Base-by-base conservation (phyloP, 2,113 vertebrate genomes). In the Falcunculus frontatus region DNA sequence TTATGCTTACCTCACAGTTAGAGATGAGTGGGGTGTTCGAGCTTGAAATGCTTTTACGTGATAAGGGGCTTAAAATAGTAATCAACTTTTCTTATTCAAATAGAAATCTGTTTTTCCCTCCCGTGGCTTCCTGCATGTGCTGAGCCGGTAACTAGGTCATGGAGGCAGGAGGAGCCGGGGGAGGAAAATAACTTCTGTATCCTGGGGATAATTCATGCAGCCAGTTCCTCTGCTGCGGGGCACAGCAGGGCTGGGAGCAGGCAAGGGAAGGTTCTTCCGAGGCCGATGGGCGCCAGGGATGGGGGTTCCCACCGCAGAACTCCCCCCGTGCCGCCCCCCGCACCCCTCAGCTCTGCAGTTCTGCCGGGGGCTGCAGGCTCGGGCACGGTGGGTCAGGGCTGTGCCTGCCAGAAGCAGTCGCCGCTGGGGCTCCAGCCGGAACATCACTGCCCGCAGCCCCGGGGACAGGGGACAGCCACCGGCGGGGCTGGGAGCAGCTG, bases 21-120 rank as follows among this genome's bases (percentile, higher is more conserved):
- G 4, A 27, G 50, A 73, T 11, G 67, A 90, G 81, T 6, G 47
- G 35, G 41, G 64, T 33, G 47, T 44, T 77, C 57, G 60, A 83
- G 87, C 65, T 11, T 16, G 55, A 90, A 88, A 95, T 14, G 72
- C 72, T 94, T 53, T 76, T 57, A 60, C 52, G 22, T 39, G 52
- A 78, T 84, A 87, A 93, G 55, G 67, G 62, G 73, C 87, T 96
- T 94, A 90, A 95, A 97, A 96, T 56, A 94, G 94, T 39, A 69
- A 95, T 87, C 93, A 93, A 57, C 62, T n/a, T 73, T 19, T 53
- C 62, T 69, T 84, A 91, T 92, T 89, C 89, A 94, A 89, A 89
- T 8, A 92, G 83, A 41, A 69, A 35, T 3, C 37, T 82, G 90
- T 35, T 94, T 73, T 81, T 62, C 47, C 22, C 69, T 96, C 76